A percentile compares a stretch with the other conserved stretches of the same genome.
Conservation (phyloP, 2,113 vertebrate species). For the Toxotes chatareus region DNA sequence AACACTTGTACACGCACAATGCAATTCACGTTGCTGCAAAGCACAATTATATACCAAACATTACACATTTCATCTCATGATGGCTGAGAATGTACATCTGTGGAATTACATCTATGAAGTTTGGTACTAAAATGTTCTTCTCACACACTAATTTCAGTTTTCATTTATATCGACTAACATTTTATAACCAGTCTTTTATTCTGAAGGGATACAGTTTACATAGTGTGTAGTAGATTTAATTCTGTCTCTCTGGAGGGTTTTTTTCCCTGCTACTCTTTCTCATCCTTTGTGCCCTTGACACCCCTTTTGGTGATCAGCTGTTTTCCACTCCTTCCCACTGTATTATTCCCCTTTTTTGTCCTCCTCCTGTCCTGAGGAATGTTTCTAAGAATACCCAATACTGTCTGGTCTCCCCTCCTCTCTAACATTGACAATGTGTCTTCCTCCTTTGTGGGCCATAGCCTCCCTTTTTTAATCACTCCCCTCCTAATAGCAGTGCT, state of each 20-base stretch:
- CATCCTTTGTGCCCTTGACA: constrained; percentile 85
- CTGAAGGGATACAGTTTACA: constrained; percentile 66
- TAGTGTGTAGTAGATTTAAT: constrained; percentile 31
- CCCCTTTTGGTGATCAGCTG: constrained; percentile 55
- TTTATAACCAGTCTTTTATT: background rate
- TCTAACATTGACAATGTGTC: constrained; percentile 74
- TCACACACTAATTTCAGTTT: background rate
- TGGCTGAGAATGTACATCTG: background rate
- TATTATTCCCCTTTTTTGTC: constrained; percentile 52
- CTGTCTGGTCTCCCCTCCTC: constrained; percentile 60
- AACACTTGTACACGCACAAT: background rate
- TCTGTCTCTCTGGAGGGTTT: constrained; percentile 62
- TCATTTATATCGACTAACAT: background rate
- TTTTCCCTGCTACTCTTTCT: constrained; percentile 88
- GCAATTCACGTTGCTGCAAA: background rate
- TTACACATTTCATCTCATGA: background rate
- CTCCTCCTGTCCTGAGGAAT: constrained; percentile 67
- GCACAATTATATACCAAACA: background rate
- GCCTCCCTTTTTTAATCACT: constrained; percentile 63
- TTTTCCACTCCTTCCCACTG: constrained; percentile 50
- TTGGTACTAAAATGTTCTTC: background rate
- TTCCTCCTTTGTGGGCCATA: constrained; percentile 52
- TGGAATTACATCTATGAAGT: background rate
- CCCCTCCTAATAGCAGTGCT: constrained; percentile 65
- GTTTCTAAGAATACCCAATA: constrained; percentile 43